phyloP scores from a whole-genome alignment of 2,888 invertebrate genomes.

The Pomacea canaliculata region DNA sequence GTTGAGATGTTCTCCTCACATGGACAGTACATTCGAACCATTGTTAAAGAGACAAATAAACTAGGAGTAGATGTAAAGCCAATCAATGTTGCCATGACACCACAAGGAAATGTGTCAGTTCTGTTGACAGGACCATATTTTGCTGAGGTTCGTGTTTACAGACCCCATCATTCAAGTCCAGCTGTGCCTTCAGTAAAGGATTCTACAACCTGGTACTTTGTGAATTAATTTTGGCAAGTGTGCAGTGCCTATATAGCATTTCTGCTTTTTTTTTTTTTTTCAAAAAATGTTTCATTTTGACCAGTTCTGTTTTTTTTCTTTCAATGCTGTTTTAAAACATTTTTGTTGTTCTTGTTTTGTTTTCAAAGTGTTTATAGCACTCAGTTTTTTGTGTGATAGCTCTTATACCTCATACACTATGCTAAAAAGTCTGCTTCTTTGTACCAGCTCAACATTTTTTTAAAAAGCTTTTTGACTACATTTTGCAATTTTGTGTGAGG shows the following conservation, averaged over 20 bases:
- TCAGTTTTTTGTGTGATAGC: background rate
- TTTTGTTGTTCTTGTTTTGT: background rate
- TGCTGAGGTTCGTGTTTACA: constrained; percentile 58
- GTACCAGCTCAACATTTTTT: too few species aligned
- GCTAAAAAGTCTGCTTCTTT: too few species aligned
- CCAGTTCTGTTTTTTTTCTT: background rate
- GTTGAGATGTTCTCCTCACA: constrained; percentile 58
- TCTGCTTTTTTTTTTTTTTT: background rate
- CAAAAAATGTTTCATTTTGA: background rate
- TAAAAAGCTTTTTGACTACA: too few species aligned
- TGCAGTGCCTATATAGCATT: background rate
- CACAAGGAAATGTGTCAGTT: constrained; percentile 50
- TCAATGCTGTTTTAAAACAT: background rate
- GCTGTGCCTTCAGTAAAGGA: constrained; percentile 18
- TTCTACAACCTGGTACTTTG: constrained; percentile 15
- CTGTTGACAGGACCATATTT: constrained; percentile 55
- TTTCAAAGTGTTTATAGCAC: background rate
- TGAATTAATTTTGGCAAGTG: constrained; percentile 4
- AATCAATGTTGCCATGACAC: constrained; percentile 57
- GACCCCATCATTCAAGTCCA: background rate
- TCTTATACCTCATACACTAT: background rate
- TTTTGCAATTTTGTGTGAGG: too few species aligned
- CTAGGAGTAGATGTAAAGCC: constrained; percentile 53
- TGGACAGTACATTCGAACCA: constrained; percentile 47
- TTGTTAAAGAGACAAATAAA: constrained; percentile 49